These are phyloP conservation scores for Trachelus troglodyta DNA, from an alignment of 2,888 invertebrate genomes.

Conservation along the genomic window DNA sequence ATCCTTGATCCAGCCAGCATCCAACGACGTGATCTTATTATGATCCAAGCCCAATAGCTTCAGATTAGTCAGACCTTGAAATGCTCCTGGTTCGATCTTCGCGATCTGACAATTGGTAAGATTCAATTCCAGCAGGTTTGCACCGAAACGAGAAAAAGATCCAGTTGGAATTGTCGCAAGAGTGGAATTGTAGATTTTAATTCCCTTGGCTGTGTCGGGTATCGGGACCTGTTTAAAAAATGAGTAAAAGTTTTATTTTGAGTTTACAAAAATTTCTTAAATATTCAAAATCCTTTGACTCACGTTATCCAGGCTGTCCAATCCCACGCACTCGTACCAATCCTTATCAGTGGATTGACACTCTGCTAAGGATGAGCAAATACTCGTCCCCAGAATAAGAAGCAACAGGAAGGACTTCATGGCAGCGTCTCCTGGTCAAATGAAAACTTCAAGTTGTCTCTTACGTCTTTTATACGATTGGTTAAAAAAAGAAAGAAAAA, in stretches of 20 bases:
- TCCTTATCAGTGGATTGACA: neutral
- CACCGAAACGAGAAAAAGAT: constrained; percentile 19
- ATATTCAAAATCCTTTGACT: neutral
- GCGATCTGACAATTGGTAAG: constrained; percentile 27
- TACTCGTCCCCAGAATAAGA: neutral
- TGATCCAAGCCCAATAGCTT: constrained; percentile 22
- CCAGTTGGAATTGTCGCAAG: neutral
- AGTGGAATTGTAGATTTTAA: constrained; percentile 10
- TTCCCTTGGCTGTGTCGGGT: constrained; percentile 1
- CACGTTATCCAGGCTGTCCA: constrained; percentile 22
- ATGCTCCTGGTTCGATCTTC: constrained; percentile 28
- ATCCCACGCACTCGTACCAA: constrained; percentile 25
- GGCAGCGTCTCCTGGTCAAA: neutral
- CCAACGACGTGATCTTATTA: constrained; percentile 27
- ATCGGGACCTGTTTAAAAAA: neutral
- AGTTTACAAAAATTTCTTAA: neutral
- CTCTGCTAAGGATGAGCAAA: neutral
- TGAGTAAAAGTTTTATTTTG: neutral
- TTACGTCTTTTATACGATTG: neutral
- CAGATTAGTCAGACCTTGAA: constrained; percentile 24
- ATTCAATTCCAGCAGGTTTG: constrained; percentile 24
- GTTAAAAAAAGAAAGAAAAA: neutral
- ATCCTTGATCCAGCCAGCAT: constrained; percentile 27
- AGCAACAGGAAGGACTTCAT: neutral
- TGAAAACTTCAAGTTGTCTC: neutral